Evolutionary conservation across 35 echinoderm and acorn worm genomes (phyloP), one percentile per base, ranked within the genome.

Genomic region (Patiria miniata): DNA sequence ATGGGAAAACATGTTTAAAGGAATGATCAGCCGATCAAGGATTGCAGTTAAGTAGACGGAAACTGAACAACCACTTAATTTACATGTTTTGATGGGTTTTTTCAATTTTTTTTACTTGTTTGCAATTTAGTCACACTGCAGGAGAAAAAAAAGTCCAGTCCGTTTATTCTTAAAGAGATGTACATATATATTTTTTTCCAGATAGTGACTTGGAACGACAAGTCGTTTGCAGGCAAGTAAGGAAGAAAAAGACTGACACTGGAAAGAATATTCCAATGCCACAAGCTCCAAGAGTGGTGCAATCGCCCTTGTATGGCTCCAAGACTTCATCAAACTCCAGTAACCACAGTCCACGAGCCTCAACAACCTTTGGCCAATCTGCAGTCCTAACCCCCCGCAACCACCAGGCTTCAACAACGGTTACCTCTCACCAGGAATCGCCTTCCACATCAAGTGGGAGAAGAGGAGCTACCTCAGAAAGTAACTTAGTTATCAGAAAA

Each of bases 391-490:
- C 14, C 53, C 1, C 53, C n/a, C n/a, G 14, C 53, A 17, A 0
- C 53, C 4, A 7, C 8, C 52, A 54, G 52, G 7, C n/a, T n/a
- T n/a, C n/a, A n/a, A n/a, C 52, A 54, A 54, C 18, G 53, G 14
- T 17, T 4, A 57, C n/a, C 3, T n/a, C n/a, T 57, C 53, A n/a
- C 14, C 53, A 57, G n/a, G 53, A 14, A 57, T 57, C 14, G 0
- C 53, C n/a, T n/a, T 4, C 3, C 53, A 14, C 53, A n/a, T 17
- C 53, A 57, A 57, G 53, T 57, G n/a, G n/a, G n/a, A 14, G 53
- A 57, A 57, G 53, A 57, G 53, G 53, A 57, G n/a, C 53, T 57
- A 57, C 53, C 53, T 57, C 53, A 57, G 53, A 57, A 57, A 57
- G 53, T 57, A 57, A 17, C 14, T 57, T n/a, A n/a, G n/a, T 14